Conservation (phyloP, 2,888 invertebrate genomes). For the Dermolepida albohirtum region DNA sequence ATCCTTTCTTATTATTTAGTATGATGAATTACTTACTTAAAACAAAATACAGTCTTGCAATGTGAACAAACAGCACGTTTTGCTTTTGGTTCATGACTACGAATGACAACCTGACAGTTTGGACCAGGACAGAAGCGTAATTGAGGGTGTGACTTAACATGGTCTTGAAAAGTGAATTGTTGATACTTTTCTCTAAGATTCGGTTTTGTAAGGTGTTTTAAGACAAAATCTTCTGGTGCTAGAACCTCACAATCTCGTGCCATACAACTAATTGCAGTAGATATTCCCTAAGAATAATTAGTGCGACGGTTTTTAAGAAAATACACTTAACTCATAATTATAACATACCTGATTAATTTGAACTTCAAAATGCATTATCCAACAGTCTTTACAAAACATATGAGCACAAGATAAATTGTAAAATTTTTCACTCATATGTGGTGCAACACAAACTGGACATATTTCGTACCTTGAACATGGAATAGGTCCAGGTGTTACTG, state of each 20-base stretch:
- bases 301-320: not conserved
- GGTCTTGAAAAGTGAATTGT: conserved; percentile 95
- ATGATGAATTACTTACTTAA: conserved; percentile 58
- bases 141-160: conserved; percentile 93
- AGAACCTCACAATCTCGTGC: conserved; percentile 92
- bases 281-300: conserved; percentile 68
- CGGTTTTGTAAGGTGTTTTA: conserved; percentile 85
- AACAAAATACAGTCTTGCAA: conserved; percentile 94
- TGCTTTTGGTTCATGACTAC: conserved; percentile 83
- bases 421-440: conserved; percentile 76
- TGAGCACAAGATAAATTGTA: conserved; percentile 90
- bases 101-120: conserved; percentile 91
- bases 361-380: conserved; percentile 96
- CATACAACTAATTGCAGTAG: conserved; percentile 96
- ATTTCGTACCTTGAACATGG: conserved; percentile 59
- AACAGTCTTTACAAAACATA: conserved; percentile 95
- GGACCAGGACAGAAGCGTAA: conserved; percentile 95
- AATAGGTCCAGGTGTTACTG: conserved; percentile 59
- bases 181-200: conserved; percentile 92
- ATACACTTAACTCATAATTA: not conserved
- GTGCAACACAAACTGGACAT: conserved; percentile 84
- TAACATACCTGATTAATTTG: conserved; percentile 87
- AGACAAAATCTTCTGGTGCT: conserved; percentile 96
- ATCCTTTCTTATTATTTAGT: too few species aligned
- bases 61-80: conserved; percentile 89